Percentiles rank a stretch among this genome's conserved stretches.
phyloP scores from a whole-genome alignment of 2,797 vertebrate species.

The Clamator glandarius region DNA sequence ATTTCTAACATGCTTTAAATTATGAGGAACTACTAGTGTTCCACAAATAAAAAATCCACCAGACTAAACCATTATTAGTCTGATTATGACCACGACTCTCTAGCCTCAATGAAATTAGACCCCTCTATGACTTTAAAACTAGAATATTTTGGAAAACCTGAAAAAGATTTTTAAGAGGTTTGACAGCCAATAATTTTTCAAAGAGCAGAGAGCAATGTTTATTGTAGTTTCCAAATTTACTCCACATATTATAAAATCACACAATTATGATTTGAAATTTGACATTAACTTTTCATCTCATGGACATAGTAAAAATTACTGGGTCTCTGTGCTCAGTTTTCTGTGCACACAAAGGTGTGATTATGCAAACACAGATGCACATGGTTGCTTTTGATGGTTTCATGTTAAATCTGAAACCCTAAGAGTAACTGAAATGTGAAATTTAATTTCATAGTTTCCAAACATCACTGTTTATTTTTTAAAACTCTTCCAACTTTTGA shows the following conservation, averaged over 20 bases:
- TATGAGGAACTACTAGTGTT: background rate
- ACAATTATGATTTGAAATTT: background rate
- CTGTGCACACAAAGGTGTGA: background rate
- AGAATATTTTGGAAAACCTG: background rate
- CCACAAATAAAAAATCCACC: background rate
- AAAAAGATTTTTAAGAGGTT: background rate
- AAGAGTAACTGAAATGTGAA: background rate
- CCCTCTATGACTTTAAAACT: accelerated
- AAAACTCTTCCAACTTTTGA: background rate
- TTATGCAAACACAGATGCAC: background rate
- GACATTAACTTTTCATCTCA: background rate
- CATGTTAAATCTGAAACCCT: background rate
- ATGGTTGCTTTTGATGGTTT: background rate
- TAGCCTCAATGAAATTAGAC: background rate
- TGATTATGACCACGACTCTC: background rate
- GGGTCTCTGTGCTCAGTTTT: background rate
- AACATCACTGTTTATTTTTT: background rate
- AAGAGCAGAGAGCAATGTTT: background rate
- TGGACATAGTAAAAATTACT: background rate
- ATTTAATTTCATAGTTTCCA: background rate
- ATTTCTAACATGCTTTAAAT: background rate
- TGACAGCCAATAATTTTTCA: background rate
- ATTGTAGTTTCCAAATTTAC: background rate
- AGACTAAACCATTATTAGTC: background rate
- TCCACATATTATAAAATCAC: background rate